These are phyloP conservation scores for Rhinoptilus africanus DNA, from an alignment of 2,113 vertebrate species.

Conservation along the genomic window DNA sequence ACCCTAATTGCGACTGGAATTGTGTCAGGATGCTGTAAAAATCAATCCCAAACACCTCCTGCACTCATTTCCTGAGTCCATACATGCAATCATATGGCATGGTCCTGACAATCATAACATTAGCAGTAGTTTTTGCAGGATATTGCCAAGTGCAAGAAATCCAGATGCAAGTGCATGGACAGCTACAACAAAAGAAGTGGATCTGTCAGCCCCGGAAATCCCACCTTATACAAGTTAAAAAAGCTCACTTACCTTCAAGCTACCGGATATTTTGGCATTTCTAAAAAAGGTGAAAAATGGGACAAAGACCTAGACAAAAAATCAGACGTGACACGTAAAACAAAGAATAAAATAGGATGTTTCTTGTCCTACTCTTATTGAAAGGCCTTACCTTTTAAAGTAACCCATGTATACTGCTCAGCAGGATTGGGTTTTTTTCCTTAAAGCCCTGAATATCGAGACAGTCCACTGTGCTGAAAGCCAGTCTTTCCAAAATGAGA, in stretches of 20 bases:
- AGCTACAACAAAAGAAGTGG: background rate
- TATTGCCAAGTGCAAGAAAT: background rate
- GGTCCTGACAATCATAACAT: background rate
- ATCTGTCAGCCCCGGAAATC: background rate
- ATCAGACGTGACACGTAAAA: background rate
- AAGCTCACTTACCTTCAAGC: background rate
- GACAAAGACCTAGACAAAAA: background rate
- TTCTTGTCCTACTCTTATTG: background rate
- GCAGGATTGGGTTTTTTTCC: background rate
- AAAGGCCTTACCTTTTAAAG: background rate
- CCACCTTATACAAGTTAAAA: background rate
- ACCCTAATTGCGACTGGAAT: background rate
- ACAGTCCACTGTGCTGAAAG: constrained; percentile 75
- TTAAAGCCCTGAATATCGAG: constrained; percentile 72
- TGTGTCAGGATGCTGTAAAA: background rate
- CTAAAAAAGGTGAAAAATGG: background rate
- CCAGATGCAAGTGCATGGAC: fast-evolving
- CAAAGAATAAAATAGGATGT: background rate
- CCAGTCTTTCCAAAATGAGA: constrained; percentile 76
- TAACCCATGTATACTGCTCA: constrained; percentile 1
- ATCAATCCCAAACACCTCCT: background rate
- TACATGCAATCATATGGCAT: background rate
- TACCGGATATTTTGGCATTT: background rate
- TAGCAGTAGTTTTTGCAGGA: background rate
- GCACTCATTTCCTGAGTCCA: background rate